These are phyloP conservation scores for Spodoptera littoralis DNA, from an alignment of 2,888 invertebrate genomes.

Conservation along the genomic window DNA sequence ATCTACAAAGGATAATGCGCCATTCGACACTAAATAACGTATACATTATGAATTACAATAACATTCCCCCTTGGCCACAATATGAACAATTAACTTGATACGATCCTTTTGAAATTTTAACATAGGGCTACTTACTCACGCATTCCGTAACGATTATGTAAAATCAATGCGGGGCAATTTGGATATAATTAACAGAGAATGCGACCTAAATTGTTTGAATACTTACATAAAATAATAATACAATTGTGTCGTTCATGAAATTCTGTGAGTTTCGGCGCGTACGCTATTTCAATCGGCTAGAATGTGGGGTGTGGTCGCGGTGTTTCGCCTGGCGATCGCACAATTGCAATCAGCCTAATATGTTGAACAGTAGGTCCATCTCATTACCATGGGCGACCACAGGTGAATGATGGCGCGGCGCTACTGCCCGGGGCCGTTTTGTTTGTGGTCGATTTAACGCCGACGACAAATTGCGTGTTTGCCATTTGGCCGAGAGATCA, in stretches of 20 bases:
- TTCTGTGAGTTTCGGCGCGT: slow-evolving; percentile 48
- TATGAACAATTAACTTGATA: slow-evolving; percentile 45
- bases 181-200: slow-evolving; percentile 52
- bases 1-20: slow-evolving; percentile 46
- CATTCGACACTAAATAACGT: slow-evolving; percentile 39
- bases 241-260: slow-evolving; percentile 51
- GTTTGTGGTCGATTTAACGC: slow-evolving; percentile 89
- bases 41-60: slow-evolving; percentile 34
- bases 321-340: slow-evolving; percentile 69
- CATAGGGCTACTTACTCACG: slow-evolving; percentile 34
- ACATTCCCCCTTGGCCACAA: slow-evolving; percentile 18
- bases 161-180: slow-evolving; percentile 51
- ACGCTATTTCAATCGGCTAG: slow-evolving; percentile 73
- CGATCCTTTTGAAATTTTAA: slow-evolving; percentile 29
- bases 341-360: slow-evolving; percentile 88
- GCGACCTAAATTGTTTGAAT: slow-evolving; percentile 49
- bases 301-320: slow-evolving; percentile 71
- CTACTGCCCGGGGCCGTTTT: slow-evolving; percentile 80
- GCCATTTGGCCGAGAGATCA: slow-evolving; percentile 83
- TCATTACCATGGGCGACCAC: slow-evolving; percentile 88
- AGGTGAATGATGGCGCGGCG: slow-evolving; percentile 86
- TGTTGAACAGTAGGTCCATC: slow-evolving; percentile 87
- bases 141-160: slow-evolving; percentile 48
- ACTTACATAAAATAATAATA: slow-evolving; percentile 54
- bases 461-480: slow-evolving; percentile 88